These are phyloP conservation scores for Cheilosia vernalis DNA, from an alignment of 2,888 invertebrate species.

Conservation along the genomic window DNA sequence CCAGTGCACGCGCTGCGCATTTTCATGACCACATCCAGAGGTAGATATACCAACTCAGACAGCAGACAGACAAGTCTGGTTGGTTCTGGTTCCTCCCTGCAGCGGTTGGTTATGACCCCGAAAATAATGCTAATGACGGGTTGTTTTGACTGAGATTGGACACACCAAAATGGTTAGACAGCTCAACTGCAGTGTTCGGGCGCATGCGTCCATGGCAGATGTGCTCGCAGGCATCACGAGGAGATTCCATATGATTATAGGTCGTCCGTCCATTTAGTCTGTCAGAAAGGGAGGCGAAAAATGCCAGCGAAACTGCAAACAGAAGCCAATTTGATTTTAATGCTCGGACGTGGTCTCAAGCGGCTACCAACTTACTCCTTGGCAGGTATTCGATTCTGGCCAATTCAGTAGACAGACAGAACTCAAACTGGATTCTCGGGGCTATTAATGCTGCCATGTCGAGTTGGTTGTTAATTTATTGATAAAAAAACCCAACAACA, in stretches of 20 bases:
- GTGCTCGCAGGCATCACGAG: slow-evolving; percentile 49
- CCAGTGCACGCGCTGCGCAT: slow-evolving; percentile 8
- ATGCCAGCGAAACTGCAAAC: slow-evolving; percentile 35
- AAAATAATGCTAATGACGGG: slow-evolving; percentile 71
- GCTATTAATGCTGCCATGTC: slow-evolving; percentile 64
- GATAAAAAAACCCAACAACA: slow-evolving; percentile 12
- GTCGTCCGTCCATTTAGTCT: slow-evolving; percentile 34
- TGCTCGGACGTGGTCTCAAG: slow-evolving; percentile 57
- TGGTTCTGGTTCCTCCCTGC: slow-evolving; percentile 9
- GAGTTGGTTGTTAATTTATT: slow-evolving; percentile 71
- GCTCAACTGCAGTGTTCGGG: slow-evolving; percentile 32
- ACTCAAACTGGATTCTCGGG: slow-evolving; percentile 62
- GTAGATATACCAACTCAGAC: slow-evolving; percentile 42
- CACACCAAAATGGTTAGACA: slow-evolving; percentile 70
- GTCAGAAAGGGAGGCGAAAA: background rate
- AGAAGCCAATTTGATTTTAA: slow-evolving; percentile 73
- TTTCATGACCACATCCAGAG: slow-evolving; percentile 38
- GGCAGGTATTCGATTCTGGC: slow-evolving; percentile 38
- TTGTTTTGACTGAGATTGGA: slow-evolving; percentile 73
- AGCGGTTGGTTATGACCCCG: slow-evolving; percentile 46
- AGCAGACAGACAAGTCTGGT: slow-evolving; percentile 57
- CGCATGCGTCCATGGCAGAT: slow-evolving; percentile 52
- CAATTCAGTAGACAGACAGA: slow-evolving; percentile 56
- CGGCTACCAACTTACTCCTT: slow-evolving; percentile 63
- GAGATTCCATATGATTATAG: slow-evolving; percentile 69